A percentile compares a stretch with the other conserved stretches of the same genome.
Evolutionary conservation across 2,888 invertebrate species (phyloP).

Genomic region (Diarsia dahlii): DNA sequence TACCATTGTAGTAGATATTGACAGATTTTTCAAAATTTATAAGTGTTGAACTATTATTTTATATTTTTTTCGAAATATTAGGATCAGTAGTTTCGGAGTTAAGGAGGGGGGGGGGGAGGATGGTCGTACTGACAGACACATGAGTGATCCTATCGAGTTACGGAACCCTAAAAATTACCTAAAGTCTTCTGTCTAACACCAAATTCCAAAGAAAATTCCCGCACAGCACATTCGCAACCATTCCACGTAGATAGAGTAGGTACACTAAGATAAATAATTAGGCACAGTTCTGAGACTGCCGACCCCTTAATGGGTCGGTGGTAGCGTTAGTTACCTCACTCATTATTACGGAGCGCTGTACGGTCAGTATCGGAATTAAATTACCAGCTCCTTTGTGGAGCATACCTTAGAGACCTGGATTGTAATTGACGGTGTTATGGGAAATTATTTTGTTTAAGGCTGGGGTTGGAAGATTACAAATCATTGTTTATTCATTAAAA

Average conservation of each 20-base stretch:
- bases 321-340: conserved; percentile 66
- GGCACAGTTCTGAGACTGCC: conserved; percentile 67
- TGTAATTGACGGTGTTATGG: conserved; percentile 18
- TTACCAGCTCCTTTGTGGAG: conserved; percentile 38
- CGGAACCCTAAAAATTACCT: too few species aligned
- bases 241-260: conserved; percentile 41
- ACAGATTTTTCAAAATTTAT: too few species aligned
- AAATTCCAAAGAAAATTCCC: conserved; percentile 16
- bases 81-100: too few species aligned
- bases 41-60: too few species aligned
- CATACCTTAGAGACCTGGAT: conserved; percentile 32
- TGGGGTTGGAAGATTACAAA: conserved; percentile 15
- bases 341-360: conserved; percentile 63
- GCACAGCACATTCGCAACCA: conserved; percentile 17
- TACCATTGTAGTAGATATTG: too few species aligned
- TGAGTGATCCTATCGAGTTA: too few species aligned
- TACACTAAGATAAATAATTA: conserved; percentile 66
- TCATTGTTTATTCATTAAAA: too few species aligned
- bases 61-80: too few species aligned
- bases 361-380: conserved; percentile 62
- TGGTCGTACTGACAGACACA: too few species aligned
- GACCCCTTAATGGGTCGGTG: conserved; percentile 66
- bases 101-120: too few species aligned
- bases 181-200: too few species aligned
- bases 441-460: conserved; percentile 21